Base-by-base conservation (phyloP, 2,113 vertebrate species). In the Stegostoma tigrinum region DNA sequence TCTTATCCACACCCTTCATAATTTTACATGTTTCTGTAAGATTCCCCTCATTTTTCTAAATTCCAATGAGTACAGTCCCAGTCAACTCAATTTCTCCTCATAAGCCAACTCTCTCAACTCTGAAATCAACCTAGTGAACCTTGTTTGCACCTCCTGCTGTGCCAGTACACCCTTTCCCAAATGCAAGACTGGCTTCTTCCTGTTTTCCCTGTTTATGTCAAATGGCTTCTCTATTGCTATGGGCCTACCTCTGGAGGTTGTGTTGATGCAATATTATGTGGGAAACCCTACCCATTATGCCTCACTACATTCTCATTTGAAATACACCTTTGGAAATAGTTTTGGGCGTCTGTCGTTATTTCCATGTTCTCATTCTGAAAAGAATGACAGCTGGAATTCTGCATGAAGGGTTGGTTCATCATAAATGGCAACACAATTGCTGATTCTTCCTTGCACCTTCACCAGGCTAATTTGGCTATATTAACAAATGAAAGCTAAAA, bases 241-340 rank as follows among this genome's bases (percentile, higher is more conserved):
- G 66, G 61, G 14, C 66, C 15, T 45, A 34, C 87, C 12, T 90
- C 52, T 30, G 12, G 52, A 90, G 55, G n/a, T 61, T 55, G 30
- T 5, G 27, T 24, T 45, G 17, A 19, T 83, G 80, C n/a, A 83
- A 15, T 42, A n/a, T 90, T 90, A 30, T 27, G 34, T 27, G 3
- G 87, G 52, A 90, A 90, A 61, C 2, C 87, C 17, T 90, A 24
- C 87, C 17, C 48, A 61, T 15, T 90, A 72, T 90, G 55, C 12
- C n/a, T 90, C 55, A 34, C 61, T n/a, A 90, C 27, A n/a, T 90
- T 61, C 61, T 90, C 55, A 90, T 90, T 64, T 61, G 87, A 90
- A 90, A 10, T 61, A 52, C 10, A 34, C 27, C 48, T 90, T 90
- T 90, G 87, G 30, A 61, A 61, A 90, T 90, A 61, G 12, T 34